A percentile compares a stretch with the other conserved stretches of the same genome.
These are phyloP conservation scores for Tuberolachnus salignus DNA, from an alignment of 2,888 invertebrate genomes.

Conservation along the genomic window DNA sequence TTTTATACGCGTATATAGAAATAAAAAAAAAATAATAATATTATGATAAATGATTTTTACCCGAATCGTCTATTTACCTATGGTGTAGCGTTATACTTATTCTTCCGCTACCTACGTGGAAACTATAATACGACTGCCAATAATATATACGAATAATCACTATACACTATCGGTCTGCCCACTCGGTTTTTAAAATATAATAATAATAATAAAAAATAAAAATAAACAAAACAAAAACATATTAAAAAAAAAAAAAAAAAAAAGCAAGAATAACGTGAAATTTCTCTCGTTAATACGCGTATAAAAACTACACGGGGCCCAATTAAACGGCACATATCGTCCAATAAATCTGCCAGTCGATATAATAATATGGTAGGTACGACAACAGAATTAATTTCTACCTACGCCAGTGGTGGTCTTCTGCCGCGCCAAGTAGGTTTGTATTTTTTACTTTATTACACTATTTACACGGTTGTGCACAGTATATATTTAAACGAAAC, in stretches of 20 bases:
- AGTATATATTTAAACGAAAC: constrained; percentile 20
- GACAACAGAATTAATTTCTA: constrained; percentile 55
- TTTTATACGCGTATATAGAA: too few species aligned
- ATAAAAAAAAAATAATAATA: too few species aligned
- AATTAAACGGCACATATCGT: constrained; percentile 52
- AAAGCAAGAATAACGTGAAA: constrained; percentile 31
- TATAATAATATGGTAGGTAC: not conserved
- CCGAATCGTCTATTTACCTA: constrained; percentile 35
- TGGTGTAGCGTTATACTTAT: too few species aligned
- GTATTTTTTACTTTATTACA: constrained; percentile 45
- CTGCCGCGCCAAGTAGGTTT: constrained; percentile 21
- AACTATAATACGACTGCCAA: constrained; percentile 24
- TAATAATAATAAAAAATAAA: constrained; percentile 8
- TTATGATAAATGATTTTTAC: not conserved
- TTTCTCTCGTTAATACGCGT: constrained; percentile 34
- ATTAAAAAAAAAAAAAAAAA: constrained; percentile 14
- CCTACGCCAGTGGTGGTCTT: constrained; percentile 54
- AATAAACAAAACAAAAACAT: constrained; percentile 36
- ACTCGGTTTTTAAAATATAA: constrained; percentile 11
- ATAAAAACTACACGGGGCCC: constrained; percentile 54
- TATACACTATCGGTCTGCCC: constrained; percentile 32
- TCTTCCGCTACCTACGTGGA: constrained; percentile 49
- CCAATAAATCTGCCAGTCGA: constrained; percentile 55
- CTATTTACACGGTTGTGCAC: constrained; percentile 14
- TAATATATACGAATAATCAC: constrained; percentile 14